Base-by-base conservation (phyloP, 2,888 invertebrate species). In the Cantharis lateralis region DNA sequence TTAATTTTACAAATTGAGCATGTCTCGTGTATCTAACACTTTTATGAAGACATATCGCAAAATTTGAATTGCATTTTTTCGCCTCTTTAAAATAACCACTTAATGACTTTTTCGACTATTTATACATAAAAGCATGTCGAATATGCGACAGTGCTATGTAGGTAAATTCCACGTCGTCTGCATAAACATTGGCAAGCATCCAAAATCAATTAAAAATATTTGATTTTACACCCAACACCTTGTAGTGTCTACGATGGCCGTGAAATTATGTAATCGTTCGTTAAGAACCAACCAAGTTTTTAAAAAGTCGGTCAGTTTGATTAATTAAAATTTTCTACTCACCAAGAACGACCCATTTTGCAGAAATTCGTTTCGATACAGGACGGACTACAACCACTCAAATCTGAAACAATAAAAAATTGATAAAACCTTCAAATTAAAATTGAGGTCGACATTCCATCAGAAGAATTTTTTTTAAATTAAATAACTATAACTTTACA, bases 261-360 rank as follows among this genome's bases (percentile, higher is more conserved):
- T 68, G 69, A 62, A 75, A 75, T 75, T 75, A 75, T 71, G 71
- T 68, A 75, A 75, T 71, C 68, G 28, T 75, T 61, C 75, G 71
- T 75, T 71, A 24, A 71, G 62, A 68, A 66, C 62, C 16, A 68
- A 66, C 62, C 16, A 15, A 26, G 13, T 28, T 48, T 16, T 20
- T 15, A 62, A 5, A 16, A 15, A 48, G n/a, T 48, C 7, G 20
- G 48, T 24, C 48, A 70, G 0, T 48, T 61, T 18, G 28, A 63
- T 62, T 71, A 24, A 63, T n/a, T 18, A 62, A 71, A 71, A 72
- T 66, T 18, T 62, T 63, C 15, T n/a, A 74, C 78, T 78, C 68
- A 78, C 78, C 78, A 78, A 78, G 78, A 78, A 70, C 72, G 72
- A 78, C 72, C 78, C 78, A 78, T 78, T 68, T 72, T 78, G 20